Conservation (phyloP, 2,888 invertebrate species). For the Macaria notata region DNA sequence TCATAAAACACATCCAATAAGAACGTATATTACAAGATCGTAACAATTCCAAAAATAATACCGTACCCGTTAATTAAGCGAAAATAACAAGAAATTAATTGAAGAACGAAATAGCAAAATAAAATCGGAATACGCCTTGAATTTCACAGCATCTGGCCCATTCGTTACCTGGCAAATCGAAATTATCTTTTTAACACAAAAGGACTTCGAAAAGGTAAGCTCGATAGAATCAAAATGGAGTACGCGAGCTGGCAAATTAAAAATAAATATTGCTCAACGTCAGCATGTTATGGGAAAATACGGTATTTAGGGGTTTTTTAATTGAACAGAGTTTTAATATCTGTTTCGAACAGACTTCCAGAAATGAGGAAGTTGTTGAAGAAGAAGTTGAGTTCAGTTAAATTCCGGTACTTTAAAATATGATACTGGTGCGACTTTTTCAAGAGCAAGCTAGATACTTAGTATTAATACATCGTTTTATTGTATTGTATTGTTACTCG, state of each 20-base stretch:
- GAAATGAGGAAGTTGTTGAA: too few relatives aligned
- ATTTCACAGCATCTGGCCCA: slow-evolving; percentile 43
- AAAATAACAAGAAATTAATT: slow-evolving; percentile 29
- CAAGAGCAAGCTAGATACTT: too few relatives aligned
- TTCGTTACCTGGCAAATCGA: slow-evolving; percentile 53
- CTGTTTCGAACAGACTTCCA: too few relatives aligned
- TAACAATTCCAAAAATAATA: not conserved
- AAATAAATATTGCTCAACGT: slow-evolving; percentile 81
- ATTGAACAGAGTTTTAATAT: not conserved
- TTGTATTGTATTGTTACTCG: too few relatives aligned
- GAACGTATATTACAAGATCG: not conserved
- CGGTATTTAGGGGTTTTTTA: not conserved
- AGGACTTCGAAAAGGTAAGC: slow-evolving; percentile 68
- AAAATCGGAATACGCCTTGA: slow-evolving; percentile 35
- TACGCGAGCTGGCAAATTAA: slow-evolving; percentile 78
- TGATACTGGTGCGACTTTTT: too few relatives aligned
- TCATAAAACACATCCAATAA: too few relatives aligned
- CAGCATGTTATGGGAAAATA: slow-evolving; percentile 71
- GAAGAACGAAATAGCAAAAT: slow-evolving; percentile 20
- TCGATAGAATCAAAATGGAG: slow-evolving; percentile 70
- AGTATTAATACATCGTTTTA: too few relatives aligned
- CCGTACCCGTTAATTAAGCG: slow-evolving; percentile 5
- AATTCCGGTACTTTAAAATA: too few relatives aligned
- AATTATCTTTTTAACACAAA: slow-evolving; percentile 63
- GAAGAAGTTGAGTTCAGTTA: too few relatives aligned